Conservation (phyloP, 2,888 invertebrate species). For the Kuschelorhynchus macadamiae region DNA sequence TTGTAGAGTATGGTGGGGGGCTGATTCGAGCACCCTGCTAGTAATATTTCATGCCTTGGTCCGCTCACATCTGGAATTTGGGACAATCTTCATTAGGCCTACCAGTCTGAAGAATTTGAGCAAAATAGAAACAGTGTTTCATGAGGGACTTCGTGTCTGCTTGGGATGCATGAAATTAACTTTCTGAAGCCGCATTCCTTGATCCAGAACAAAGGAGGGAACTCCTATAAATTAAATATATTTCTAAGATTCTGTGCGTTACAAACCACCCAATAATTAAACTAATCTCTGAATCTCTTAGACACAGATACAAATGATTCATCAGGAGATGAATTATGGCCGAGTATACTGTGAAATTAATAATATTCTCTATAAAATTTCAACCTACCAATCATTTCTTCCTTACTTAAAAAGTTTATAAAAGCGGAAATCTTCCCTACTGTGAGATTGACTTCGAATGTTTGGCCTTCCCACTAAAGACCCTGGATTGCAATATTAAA, state of each 20-base stretch:
- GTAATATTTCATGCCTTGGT: too few relatives aligned
- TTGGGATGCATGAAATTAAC: constrained; percentile 1
- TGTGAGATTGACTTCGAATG: neutral
- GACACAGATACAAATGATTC: too few relatives aligned
- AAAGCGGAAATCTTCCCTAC: neutral
- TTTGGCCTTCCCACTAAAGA: neutral
- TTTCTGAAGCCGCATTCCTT: neutral
- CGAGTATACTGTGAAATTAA: neutral
- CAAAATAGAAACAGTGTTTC: neutral
- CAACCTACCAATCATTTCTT: neutral
- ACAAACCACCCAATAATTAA: neutral
- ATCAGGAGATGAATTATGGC: too few relatives aligned
- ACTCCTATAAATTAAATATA: neutral
- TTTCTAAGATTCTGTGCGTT: neutral
- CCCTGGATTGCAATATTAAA: neutral
- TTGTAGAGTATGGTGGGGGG: too few relatives aligned
- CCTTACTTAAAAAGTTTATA: neutral
- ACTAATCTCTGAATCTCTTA: neutral
- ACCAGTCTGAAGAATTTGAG: neutral
- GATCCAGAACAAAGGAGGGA: constrained; percentile 3
- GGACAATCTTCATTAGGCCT: constrained; percentile 2
- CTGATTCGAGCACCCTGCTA: too few relatives aligned
- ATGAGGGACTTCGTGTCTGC: neutral
- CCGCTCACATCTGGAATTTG: too few relatives aligned
- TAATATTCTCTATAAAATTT: neutral